Evolutionary conservation across 2,888 invertebrate genomes (phyloP).

Genomic region (Caenorhabditis sp.): DNA sequence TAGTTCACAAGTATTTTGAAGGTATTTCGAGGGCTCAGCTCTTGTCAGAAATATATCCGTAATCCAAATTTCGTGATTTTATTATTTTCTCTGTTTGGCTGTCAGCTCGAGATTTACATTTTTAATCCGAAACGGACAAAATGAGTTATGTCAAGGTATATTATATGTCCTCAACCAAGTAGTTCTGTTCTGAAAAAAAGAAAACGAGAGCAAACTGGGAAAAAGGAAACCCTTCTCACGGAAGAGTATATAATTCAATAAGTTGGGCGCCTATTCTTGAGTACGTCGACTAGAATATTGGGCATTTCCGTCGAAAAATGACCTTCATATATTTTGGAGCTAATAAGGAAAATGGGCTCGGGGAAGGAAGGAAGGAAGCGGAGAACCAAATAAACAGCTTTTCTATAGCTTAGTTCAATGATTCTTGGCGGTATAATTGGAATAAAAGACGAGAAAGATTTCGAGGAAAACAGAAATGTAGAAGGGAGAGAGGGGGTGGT

Average conservation of each 20-base stretch:
- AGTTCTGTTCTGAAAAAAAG: too few species aligned
- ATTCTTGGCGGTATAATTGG: constrained; percentile 2
- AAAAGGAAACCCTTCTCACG: constrained; percentile 29
- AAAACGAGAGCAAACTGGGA: constrained; percentile 20
- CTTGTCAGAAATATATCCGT: constrained; percentile 14
- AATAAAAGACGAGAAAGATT: constrained; percentile 25
- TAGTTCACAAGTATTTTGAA: neutral
- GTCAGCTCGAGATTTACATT: constrained; percentile 1
- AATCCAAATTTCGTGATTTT: constrained; percentile 34
- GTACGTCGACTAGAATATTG: constrained; percentile 53
- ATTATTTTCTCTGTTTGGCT: constrained; percentile 11
- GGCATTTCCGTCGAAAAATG: constrained; percentile 53
- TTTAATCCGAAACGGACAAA: neutral
- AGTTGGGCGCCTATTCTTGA: constrained; percentile 26
- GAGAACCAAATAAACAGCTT: constrained; percentile 45
- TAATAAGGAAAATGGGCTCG: constrained; percentile 52
- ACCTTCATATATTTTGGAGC: constrained; percentile 47
- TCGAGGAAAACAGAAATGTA: too few species aligned
- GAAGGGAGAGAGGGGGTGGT: constrained; percentile 9
- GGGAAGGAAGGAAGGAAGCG: constrained; percentile 25
- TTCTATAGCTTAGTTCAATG: constrained; percentile 34
- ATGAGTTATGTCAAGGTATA: neutral
- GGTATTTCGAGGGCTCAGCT: neutral
- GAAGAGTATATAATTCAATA: constrained; percentile 56
- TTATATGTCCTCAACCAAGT: too few species aligned